phyloP scores from a whole-genome alignment of 53 echinoderm and acorn worm species.

The Echinometra lucunter region DNA sequence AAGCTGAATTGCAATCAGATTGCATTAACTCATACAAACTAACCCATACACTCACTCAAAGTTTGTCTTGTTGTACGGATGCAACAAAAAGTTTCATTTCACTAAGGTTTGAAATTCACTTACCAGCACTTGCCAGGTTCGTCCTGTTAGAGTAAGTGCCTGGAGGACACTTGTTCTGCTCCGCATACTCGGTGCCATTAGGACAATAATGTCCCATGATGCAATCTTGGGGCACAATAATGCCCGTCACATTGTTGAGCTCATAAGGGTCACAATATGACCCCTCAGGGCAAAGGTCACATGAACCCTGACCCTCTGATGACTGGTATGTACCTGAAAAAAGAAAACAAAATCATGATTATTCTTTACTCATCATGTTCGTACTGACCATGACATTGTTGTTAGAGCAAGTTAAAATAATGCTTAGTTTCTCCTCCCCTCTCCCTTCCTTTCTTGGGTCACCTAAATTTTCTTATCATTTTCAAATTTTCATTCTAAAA shows the following conservation, averaged over 20 bases:
- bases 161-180: slow-evolving; percentile 92
- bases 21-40: no score
- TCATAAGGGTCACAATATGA: slow-evolving; percentile 98
- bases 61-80: no score
- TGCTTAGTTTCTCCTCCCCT: no score
- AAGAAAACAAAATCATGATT: neutral
- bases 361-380: no score
- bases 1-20: no score
- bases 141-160: slow-evolving; percentile 97
- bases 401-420: no score
- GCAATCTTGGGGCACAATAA: slow-evolving; percentile 93
- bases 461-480: no score
- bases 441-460: no score
- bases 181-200: slow-evolving; percentile 90
- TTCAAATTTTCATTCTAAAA: no score
- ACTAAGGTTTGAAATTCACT: neutral
- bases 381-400: no score
- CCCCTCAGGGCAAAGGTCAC: slow-evolving; percentile 87
- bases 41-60: no score
- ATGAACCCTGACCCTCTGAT: slow-evolving; percentile 79
- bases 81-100: no score
- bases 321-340: slow-evolving; percentile 88
- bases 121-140: slow-evolving; percentile 83
- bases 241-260: slow-evolving; percentile 90
- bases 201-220: slow-evolving; percentile 96